Base-by-base conservation (phyloP, 2,113 vertebrate genomes). In the Neodontobutis hainanensis region DNA sequence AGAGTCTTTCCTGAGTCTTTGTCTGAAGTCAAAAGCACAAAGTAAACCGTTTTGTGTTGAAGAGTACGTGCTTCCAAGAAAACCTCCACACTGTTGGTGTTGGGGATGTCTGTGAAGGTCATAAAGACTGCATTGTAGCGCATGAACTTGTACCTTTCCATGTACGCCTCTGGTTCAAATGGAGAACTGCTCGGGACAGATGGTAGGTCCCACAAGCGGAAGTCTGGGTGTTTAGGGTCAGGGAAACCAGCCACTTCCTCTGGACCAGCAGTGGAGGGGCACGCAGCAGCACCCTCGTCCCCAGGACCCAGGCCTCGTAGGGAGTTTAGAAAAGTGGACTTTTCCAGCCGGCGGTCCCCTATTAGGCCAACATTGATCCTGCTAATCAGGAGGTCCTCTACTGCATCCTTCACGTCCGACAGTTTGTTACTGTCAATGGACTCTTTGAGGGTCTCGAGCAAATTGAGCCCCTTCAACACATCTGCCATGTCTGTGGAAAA, bases 371-470 rank as follows among this genome's bases (percentile, higher is more conserved):
- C 53, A 46, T 92, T 91, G 47, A 92, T 85, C 65, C 89, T 78
- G 67, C 90, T 92, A 68, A 91, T 91, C 16, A 93, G 75, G 60
- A 93, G 88, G 74, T 92, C 89, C 73, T 92, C 90, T 62, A 93
- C 67, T n/a, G 90, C 80, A n/a, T 91, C 88, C 56, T 70, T 91
- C 34, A 93, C 86, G 10, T 92, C 90, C 6, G 91, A 86, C 53
- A 92, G 69, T 52, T 82, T 90, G 34, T 90, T 92, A 65, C 27
- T 89, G 15, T 92, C 92, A 5, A 92, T 80, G 4, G 90, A 91
- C 50, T 91, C 88, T 70, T 92, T 92, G 5, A 93, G 88, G 4
- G 61, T 83, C 57, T 90, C 89, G 8, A 91, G 77, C 10, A 92
- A 81, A 62, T 88, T 92, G 35, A 92, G 62, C 67, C 89, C 60